Percentiles rank a stretch among this genome's conserved stretches.
phyloP scores from a whole-genome alignment of 2,888 invertebrate genomes.

The Enchytraeus crypticus region DNA sequence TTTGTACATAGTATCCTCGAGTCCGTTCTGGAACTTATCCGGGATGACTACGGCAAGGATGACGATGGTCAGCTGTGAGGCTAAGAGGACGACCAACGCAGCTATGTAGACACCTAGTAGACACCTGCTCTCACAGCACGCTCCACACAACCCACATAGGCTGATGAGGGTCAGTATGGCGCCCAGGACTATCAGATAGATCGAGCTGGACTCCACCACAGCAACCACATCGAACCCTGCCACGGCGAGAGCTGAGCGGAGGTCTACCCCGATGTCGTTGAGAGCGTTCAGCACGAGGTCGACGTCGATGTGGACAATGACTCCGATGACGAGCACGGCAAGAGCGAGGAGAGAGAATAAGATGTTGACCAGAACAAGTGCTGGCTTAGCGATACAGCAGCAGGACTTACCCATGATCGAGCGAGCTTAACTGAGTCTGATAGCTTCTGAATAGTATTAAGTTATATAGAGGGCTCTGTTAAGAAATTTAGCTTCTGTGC shows the following conservation, averaged over 20 bases:
- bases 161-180: background rate
- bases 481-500: no score
- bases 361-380: background rate
- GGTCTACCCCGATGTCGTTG: background rate
- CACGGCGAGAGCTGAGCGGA: background rate
- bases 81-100: background rate
- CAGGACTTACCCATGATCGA: no score
- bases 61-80: background rate
- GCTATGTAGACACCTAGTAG: background rate
- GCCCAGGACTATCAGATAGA: background rate
- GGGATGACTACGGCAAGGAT: background rate
- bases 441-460: background rate
- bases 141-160: background rate
- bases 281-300: background rate
- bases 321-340: background rate
- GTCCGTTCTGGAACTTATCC: background rate
- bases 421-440: no score
- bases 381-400: background rate
- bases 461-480: no score
- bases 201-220: background rate
- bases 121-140: background rate
- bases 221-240: background rate
- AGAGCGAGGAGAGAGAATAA: background rate
- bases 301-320: background rate
- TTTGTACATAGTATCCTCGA: background rate